Percentiles rank a stretch among this genome's conserved stretches.
Conservation (phyloP, 2,113 vertebrate species). For the Rhynchopsitta pachyrhyncha region DNA sequence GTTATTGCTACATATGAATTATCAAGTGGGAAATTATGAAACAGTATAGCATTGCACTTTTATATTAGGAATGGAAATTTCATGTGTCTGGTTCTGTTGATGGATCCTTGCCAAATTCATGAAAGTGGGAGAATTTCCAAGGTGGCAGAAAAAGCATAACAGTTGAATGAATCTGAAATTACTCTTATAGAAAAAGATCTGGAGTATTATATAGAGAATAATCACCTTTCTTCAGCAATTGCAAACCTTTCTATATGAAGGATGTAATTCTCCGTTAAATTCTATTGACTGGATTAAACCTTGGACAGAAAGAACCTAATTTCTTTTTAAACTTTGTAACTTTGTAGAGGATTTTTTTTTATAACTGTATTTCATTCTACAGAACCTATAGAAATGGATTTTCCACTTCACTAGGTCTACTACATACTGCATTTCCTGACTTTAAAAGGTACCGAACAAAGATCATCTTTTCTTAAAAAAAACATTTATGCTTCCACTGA, state of each 20-base stretch:
- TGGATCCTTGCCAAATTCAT: not conserved
- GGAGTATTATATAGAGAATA: conserved; percentile 30
- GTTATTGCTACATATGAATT: not conserved
- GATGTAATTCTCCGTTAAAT: conserved; percentile 28
- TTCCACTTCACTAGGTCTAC: conserved; percentile 1
- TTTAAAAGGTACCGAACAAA: not conserved
- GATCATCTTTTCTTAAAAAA: not conserved
- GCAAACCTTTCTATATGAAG: not conserved
- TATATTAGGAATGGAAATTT: not conserved
- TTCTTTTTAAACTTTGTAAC: conserved; percentile 29
- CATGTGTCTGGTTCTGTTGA: not conserved
- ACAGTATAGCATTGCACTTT: not conserved
- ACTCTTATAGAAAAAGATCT: not conserved
- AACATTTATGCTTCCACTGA: not conserved
- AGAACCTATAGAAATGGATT: conserved; percentile 9
- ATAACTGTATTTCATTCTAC: not conserved
- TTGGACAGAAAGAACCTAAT: conserved; percentile 17
- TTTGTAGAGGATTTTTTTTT: not conserved
- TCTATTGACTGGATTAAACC: not conserved
- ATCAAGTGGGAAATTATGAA: not conserved
- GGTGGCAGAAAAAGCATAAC: not conserved
- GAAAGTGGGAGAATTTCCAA: not conserved
- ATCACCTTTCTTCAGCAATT: conserved; percentile 4
- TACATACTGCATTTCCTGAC: not conserved
- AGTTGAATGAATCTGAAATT: conserved; percentile 37